A percentile compares a stretch with the other conserved stretches of the same genome.
Conservation (phyloP, 2,888 invertebrate genomes). For the Villa cingulata region DNA sequence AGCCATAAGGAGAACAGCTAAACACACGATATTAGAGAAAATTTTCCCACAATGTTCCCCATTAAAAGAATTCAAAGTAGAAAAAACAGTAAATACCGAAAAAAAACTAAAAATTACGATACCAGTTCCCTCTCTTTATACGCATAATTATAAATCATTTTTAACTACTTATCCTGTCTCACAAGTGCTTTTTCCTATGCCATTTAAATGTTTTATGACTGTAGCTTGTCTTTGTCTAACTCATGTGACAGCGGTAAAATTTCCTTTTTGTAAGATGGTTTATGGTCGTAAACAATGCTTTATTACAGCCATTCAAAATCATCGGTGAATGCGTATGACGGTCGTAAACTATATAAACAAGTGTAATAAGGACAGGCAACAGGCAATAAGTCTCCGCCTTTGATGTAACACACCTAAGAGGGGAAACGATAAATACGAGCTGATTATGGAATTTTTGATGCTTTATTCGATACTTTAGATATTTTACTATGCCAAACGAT, state of each 20-base stretch:
- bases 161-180: not conserved
- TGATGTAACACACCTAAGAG: conserved; percentile 14
- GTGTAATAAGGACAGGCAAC: conserved; percentile 13
- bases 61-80: not conserved
- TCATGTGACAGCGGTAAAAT: conserved; percentile 17
- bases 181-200: conserved; percentile 8
- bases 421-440: conserved; percentile 1
- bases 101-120: not conserved
- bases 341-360: conserved; percentile 10
- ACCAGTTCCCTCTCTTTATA: conserved; percentile 1
- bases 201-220: conserved; percentile 11
- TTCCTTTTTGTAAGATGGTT: conserved; percentile 29
- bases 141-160: conserved; percentile 11
- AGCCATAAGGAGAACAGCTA: conserved; percentile 5
- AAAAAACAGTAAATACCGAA: too few relatives aligned
- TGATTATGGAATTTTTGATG: too few relatives aligned
- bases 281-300: conserved; percentile 35
- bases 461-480: too few relatives aligned
- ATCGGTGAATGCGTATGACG: conserved; percentile 5
- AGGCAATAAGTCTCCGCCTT: conserved; percentile 27
- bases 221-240: conserved; percentile 13
- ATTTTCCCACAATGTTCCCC: not conserved
- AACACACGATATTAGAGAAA: not conserved
- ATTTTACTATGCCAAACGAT: too few relatives aligned
- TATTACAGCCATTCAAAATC: conserved; percentile 22